phyloP scores from a whole-genome alignment of 2,113 vertebrate species.

The Arizona elegans region DNA sequence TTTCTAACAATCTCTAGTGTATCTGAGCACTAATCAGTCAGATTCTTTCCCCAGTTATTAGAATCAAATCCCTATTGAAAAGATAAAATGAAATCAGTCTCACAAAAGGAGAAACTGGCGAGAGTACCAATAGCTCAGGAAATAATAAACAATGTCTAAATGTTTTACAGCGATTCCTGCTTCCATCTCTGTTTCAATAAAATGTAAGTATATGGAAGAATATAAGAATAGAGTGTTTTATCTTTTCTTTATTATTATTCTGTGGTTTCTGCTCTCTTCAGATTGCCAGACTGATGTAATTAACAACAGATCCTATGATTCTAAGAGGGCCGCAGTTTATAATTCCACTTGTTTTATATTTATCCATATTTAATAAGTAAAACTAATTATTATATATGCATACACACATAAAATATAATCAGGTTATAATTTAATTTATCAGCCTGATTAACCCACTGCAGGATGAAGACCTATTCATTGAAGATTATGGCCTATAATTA shows the following conservation, averaged over 20 bases:
- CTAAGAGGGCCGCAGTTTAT: background rate
- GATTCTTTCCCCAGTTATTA: background rate
- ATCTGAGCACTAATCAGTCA: background rate
- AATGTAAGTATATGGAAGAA: background rate
- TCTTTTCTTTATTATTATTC: background rate
- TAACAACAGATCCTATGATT: background rate
- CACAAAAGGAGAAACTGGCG: background rate
- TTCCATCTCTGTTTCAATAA: background rate
- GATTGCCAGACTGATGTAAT: background rate
- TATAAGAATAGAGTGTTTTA: background rate
- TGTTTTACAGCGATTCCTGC: background rate
- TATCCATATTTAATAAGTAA: background rate
- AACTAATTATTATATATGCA: background rate
- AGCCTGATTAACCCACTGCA: background rate
- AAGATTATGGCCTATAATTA: background rate
- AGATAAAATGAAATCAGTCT: background rate
- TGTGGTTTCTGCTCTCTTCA: background rate
- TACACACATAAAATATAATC: background rate
- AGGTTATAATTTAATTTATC: background rate
- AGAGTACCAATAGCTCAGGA: background rate
- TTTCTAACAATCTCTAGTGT: background rate
- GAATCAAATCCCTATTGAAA: background rate
- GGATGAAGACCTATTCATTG: background rate
- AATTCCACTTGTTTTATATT: background rate
- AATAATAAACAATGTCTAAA: background rate